Conservation (phyloP, 2,888 invertebrate genomes). For the Drosophila neutralis region DNA sequence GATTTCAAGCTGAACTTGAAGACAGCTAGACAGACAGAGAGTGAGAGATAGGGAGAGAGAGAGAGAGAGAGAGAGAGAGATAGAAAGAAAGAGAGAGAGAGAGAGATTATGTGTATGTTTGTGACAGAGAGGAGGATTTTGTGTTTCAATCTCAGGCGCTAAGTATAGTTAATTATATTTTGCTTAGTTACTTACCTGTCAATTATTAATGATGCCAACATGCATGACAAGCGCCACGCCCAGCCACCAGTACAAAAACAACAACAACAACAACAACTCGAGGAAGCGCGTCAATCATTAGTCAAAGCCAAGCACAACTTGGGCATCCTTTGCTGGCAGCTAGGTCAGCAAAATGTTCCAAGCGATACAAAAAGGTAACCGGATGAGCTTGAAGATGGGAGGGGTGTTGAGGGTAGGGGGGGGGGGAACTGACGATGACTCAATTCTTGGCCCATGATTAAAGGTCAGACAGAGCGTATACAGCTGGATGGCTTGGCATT, state of each 20-base stretch:
- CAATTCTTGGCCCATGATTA: constrained; percentile 15
- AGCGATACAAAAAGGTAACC: not conserved
- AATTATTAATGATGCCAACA: constrained; percentile 64
- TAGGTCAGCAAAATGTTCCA: constrained; percentile 47
- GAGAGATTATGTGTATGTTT: not conserved
- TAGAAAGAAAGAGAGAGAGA: not conserved
- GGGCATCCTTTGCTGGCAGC: constrained; percentile 12
- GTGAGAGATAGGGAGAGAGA: not conserved
- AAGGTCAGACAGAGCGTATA: constrained; percentile 15
- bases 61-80: too few species aligned
- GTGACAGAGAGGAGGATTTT: not conserved
- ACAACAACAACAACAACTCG: not conserved
- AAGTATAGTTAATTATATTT: constrained; percentile 63
- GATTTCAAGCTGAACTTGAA: not conserved
- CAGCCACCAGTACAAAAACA: constrained; percentile 5
- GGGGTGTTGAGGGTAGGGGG: too few species aligned
- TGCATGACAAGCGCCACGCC: constrained; percentile 38
- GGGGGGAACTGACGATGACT: not conserved
- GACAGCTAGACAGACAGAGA: not conserved
- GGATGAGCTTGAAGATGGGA: not conserved
- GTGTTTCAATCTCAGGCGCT: constrained; percentile 38
- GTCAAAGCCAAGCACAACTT: constrained; percentile 56
- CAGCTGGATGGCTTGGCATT: constrained; percentile 14
- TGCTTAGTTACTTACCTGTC: constrained; percentile 61
- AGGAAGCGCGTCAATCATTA: constrained; percentile 49